Base-by-base conservation (phyloP, 2,797 vertebrate species). In the Emydoidea blandingii region DNA sequence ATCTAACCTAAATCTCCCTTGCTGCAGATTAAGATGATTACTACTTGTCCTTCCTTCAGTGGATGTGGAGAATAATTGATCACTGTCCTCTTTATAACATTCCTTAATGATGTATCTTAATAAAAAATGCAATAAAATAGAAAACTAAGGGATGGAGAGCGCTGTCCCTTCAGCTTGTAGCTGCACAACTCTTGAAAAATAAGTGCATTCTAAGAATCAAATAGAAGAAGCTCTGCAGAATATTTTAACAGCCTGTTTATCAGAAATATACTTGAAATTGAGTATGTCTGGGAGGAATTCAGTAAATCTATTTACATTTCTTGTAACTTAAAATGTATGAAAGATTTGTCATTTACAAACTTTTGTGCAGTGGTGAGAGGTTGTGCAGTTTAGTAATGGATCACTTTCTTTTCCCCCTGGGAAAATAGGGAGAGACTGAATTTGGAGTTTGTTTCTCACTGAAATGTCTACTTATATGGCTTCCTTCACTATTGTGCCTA, bases 291-390 rank as follows among this genome's bases (percentile, higher is more conserved):
- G 29, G 31, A 93, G 57, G 65, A 95, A 95, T 83, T 91, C 44
- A 91, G 78, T 37, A 92, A 84, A 52, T 57, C 14, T 91, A 34
- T 95, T 96, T 92, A 79, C 29, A 62, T 79, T 92, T 47, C 29
- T 89, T 21, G 25, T 97, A 93, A 85, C 72, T 92, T 95, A 92
- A 97, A 92, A 92, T 95, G 83, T 4, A 82, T 85, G 90, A 93
- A 96, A 94, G 49, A 94, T 95, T 95, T 95, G 27, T 83, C 93
- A 84, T 89, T 50, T 88, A 81, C 37, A 92, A 93, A 94, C 79
- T 72, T 81, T 34, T 5, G 1, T 78, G 56, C 62, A 21, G 11
- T 91, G 27, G 49, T 44, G 91, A 96, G 62, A 93, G 86, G 1
- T 6, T 47, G 8, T 82, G 44, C 29, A 65, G 6, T 88, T 91